A percentile compares a stretch with the other conserved stretches of the same genome.
phyloP scores from a whole-genome alignment of 2,797 vertebrate species.

The Characodon lateralis region DNA sequence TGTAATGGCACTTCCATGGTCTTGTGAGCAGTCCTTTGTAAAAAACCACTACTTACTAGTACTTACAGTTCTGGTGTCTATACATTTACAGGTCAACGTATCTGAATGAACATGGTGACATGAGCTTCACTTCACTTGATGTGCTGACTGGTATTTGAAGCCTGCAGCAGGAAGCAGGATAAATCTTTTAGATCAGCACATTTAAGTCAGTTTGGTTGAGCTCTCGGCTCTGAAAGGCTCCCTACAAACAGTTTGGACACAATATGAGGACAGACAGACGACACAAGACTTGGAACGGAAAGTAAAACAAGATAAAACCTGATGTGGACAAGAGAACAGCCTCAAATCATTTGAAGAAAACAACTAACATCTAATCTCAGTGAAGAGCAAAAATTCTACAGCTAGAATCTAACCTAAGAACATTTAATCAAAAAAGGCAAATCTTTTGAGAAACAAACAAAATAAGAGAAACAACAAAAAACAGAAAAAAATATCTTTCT shows the following conservation, averaged over 20 bases:
- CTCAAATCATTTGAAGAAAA: constrained; percentile 53
- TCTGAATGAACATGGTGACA: constrained; percentile 50
- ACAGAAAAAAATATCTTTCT: constrained; percentile 59
- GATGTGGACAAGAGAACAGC: constrained; percentile 62
- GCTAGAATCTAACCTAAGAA: constrained; percentile 65
- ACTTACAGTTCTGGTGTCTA: constrained; percentile 70
- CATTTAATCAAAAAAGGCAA: constrained; percentile 74
- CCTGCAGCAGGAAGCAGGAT: constrained; percentile 26
- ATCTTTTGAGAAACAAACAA: constrained; percentile 75
- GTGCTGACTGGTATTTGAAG: constrained; percentile 17
- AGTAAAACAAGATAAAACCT: constrained; percentile 28
- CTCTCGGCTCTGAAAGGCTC: constrained; percentile 43
- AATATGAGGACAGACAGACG: constrained; percentile 41
- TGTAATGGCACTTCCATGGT: constrained; percentile 79
- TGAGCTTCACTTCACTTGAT: constrained; percentile 22
- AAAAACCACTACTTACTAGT: constrained; percentile 66
- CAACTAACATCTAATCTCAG: constrained; percentile 59
- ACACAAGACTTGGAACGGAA: constrained; percentile 55
- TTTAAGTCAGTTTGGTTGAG: constrained; percentile 51
- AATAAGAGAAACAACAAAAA: constrained; percentile 5
- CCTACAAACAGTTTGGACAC: constrained; percentile 37
- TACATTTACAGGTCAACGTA: constrained; percentile 59
- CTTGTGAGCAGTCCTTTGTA: constrained; percentile 65
- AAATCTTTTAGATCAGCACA: constrained; percentile 33
- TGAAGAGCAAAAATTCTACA: constrained; percentile 66